Conservation (phyloP, 2,113 vertebrate genomes). For the Pseudorectes ferrugineus region DNA sequence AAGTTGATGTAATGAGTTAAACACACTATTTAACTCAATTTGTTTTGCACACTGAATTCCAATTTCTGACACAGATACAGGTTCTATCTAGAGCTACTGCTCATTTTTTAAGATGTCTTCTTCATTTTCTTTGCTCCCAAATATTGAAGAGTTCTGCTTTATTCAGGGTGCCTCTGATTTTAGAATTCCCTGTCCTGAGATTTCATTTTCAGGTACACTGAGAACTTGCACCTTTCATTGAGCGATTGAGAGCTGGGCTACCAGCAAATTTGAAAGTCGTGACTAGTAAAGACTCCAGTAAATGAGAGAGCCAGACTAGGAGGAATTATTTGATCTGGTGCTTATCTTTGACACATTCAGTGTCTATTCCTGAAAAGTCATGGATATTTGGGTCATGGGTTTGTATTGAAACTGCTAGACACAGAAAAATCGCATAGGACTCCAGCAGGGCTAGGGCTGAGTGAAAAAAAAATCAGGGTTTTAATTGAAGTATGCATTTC, state of each 20-base stretch:
- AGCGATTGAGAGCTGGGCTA: background rate
- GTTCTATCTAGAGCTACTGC: background rate
- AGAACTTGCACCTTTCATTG: background rate
- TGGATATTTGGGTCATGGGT: background rate
- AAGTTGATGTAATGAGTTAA: constrained; percentile 45
- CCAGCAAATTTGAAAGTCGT: background rate
- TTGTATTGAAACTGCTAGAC: background rate
- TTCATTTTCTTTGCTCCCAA: background rate
- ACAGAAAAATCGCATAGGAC: background rate
- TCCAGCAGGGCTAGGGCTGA: background rate
- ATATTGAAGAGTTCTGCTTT: background rate
- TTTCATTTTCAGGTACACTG: background rate
- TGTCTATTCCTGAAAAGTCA: background rate
- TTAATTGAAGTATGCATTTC: background rate
- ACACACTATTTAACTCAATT: background rate
- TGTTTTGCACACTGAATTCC: background rate
- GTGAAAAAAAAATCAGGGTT: background rate
- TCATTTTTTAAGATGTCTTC: background rate
- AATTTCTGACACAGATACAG: constrained; percentile 25
- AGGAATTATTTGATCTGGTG: background rate
- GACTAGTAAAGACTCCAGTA: background rate
- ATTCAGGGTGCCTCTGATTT: background rate
- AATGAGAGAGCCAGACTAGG: background rate
- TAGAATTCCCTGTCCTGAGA: background rate
- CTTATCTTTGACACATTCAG: background rate